These are phyloP conservation scores for Gymnoscelis rufifasciata DNA, from an alignment of 2,888 invertebrate species.

Conservation along the genomic window DNA sequence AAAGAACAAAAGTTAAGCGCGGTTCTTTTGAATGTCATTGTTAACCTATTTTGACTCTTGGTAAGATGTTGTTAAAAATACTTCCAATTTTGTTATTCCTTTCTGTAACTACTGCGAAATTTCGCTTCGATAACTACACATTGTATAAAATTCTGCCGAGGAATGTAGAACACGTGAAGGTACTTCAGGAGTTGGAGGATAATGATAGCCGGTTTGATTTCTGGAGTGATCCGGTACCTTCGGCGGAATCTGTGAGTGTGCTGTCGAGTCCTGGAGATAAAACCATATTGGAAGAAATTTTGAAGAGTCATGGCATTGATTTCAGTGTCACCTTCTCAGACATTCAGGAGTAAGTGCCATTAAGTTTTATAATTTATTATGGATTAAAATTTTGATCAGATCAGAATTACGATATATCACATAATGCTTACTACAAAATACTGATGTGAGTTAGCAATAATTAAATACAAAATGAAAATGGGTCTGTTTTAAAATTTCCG, in stretches of 20 bases:
- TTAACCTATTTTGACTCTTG: neutral
- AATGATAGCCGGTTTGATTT: conserved; percentile 62
- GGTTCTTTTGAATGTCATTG: neutral
- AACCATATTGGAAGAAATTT: conserved; percentile 46
- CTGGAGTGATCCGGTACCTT: conserved; percentile 56
- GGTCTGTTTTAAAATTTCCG: too few relatives aligned
- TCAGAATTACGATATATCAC: too few relatives aligned
- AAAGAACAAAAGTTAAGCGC: neutral
- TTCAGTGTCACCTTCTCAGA: conserved; percentile 64
- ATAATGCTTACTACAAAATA: too few relatives aligned
- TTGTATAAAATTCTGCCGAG: conserved; percentile 78
- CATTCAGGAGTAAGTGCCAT: conserved; percentile 1
- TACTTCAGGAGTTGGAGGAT: conserved; percentile 66
- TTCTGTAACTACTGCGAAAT: conserved; percentile 36
- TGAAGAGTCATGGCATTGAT: conserved; percentile 52
- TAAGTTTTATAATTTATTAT: too few relatives aligned
- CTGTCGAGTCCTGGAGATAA: conserved; percentile 62
- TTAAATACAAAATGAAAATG: too few relatives aligned
- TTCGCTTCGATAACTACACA: conserved; percentile 58
- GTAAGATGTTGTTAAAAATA: conserved; percentile 34
- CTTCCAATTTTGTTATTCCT: conserved; percentile 21
- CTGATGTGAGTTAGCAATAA: too few relatives aligned
- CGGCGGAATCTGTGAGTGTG: conserved; percentile 54
- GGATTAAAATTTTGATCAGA: too few relatives aligned
- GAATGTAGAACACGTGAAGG: conserved; percentile 62